phyloP scores from a whole-genome alignment of 1,140 invertebrate genomes.

The Sycophila sp. region DNA sequence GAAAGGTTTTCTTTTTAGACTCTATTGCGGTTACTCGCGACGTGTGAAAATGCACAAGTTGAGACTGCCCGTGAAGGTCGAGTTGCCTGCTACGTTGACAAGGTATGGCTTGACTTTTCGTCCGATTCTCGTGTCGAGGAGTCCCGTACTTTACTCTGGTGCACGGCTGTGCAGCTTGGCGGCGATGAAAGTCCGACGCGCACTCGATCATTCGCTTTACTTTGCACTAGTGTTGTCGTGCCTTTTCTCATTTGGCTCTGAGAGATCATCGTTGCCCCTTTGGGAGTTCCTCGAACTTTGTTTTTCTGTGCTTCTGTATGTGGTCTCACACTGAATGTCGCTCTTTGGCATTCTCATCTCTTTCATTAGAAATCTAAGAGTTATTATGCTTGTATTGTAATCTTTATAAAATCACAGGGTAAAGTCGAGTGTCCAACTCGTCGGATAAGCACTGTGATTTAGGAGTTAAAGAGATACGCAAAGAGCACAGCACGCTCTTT shows the following conservation, averaged over 20 bases:
- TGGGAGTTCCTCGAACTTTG: no score
- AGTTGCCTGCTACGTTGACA: constrained; percentile 60
- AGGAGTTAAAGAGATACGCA: not conserved
- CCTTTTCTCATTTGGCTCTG: no score
- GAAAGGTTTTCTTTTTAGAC: no score
- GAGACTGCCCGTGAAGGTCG: constrained; percentile 60
- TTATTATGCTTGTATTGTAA: not conserved
- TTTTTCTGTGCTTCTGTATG: no score
- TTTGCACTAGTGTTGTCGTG: no score
- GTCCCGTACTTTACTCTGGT: no score
- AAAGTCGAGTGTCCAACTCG: not conserved
- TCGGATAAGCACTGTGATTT: constrained; percentile 3
- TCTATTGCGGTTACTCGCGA: not conserved
- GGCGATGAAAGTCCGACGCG: no score
- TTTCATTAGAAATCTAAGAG: no score
- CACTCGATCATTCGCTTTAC: no score
- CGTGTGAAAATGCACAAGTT: constrained; percentile 58
- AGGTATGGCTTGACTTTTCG: constrained; percentile 58
- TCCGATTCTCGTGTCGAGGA: no score
- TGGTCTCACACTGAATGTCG: not conserved
- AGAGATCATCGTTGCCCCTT: no score
- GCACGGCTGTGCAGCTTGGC: no score
- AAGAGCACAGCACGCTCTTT: not conserved
- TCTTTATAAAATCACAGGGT: not conserved
- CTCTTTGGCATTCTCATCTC: not conserved